These are phyloP conservation scores for Catharus fuscescens DNA, from an alignment of 2,113 vertebrate genomes.

Conservation along the genomic window DNA sequence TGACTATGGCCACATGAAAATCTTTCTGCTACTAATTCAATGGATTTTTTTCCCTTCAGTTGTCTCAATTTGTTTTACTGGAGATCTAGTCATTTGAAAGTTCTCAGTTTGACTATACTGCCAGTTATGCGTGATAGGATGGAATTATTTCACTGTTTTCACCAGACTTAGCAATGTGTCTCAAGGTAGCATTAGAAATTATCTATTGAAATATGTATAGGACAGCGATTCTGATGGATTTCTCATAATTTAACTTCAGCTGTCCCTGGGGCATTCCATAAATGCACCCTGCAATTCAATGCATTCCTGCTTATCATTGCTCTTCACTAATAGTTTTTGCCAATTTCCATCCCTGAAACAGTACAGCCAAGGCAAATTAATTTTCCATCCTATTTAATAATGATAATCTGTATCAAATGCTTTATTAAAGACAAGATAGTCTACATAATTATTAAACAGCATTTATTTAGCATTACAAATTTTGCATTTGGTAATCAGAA, in stretches of 20 bases:
- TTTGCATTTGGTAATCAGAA: background rate
- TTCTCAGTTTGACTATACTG: background rate
- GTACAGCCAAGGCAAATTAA: constrained; percentile 36
- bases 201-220: background rate
- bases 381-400: constrained; percentile 37
- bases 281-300: background rate
- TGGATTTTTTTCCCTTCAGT: background rate
- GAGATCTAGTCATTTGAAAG: background rate
- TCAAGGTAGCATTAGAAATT: background rate
- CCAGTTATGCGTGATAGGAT: background rate
- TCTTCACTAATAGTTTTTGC: background rate
- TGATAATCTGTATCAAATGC: background rate
- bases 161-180: background rate
- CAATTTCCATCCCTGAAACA: background rate
- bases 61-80: background rate
- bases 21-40: background rate
- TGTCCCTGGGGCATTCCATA: background rate
- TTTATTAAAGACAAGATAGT: constrained; percentile 27
- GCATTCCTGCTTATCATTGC: background rate
- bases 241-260: background rate
- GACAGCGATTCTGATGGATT: background rate
- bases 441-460: background rate
- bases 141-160: background rate
- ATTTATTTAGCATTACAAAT: constrained; percentile 33
- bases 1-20: background rate